Evolutionary conservation across 2,888 invertebrate species (phyloP), one percentile per base, ranked within the genome.

Genomic region (Pachydiplax longipennis): DNA sequence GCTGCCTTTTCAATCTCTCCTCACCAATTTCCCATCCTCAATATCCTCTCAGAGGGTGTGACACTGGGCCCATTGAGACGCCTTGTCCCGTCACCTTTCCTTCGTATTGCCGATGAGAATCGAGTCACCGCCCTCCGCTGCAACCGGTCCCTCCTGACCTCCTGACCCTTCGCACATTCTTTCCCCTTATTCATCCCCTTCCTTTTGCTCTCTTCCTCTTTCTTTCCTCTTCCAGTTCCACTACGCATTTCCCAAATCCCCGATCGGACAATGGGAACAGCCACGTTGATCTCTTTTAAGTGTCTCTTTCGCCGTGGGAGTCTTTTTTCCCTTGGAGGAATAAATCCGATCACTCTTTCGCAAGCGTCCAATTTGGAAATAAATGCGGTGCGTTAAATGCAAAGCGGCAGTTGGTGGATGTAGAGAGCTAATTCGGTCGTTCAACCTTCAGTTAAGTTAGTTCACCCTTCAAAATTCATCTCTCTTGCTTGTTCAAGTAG

Each of bases 241-340:
- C 3, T 22, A n/a, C 65, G 65, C 65, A 65, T 65, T 65, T 22
- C 65, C 65, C 53, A 58, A 83, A 83, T 83, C 83, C 58, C 58
- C 83, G 25, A 35, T 12, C 58, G 83, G 18, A 53, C 83, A 53
- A 31, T 61, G 58, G 83, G 35, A 53, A 83, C 58, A 53, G 31
- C 53, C 53, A 31, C 58, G 8, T 58, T 83, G 58, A 83, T 83
- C 83, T 83, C 35, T 35, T n/a, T n/a, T 83, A 83, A 83, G 83
- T 61, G 83, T 35, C 13, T 15, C 35, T 35, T 35, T 35, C 13
- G 53, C 53, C 31, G 35, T 15, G 22, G 35, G 22, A 18, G 65
- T 13, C 65, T 25, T 25, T 65, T n/a, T 65, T 8, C 25, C n/a
- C 65, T n/a, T 3, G 25, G 73, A 31, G 73, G 25, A 73, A 13